These are phyloP conservation scores for Edolisoma coerulescens DNA, from an alignment of 2,113 vertebrate genomes.

Conservation along the genomic window DNA sequence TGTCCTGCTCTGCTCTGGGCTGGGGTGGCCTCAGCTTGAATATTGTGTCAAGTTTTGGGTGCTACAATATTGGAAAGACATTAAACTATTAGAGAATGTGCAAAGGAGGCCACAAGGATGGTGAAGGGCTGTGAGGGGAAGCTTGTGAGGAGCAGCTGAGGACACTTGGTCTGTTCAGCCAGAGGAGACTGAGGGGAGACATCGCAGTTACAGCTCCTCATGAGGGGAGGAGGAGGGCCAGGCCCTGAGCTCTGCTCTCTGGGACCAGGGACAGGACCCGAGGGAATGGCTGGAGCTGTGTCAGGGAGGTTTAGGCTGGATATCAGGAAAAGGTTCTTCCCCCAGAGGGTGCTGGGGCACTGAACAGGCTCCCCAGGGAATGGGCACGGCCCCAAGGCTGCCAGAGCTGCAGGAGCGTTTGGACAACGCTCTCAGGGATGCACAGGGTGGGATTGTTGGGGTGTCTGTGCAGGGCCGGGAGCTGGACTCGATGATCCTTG, in stretches of 20 bases:
- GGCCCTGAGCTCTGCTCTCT: neutral
- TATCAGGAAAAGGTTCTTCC: neutral
- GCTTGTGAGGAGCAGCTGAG: no score
- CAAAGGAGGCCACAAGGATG: no score
- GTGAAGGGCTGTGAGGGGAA: no score
- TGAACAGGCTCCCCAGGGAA: neutral
- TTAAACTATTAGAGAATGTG: accelerated
- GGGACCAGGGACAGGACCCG: neutral
- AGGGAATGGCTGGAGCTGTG: neutral
- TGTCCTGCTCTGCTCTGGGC: neutral
- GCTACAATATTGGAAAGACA: neutral
- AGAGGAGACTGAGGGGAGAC: no score
- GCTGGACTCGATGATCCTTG: neutral
- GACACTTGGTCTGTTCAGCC: no score
- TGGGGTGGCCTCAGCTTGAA: accelerated
- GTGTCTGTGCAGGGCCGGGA: neutral
- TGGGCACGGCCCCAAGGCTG: neutral
- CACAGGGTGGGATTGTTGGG: neutral
- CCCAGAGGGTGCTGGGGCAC: neutral
- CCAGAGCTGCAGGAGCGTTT: neutral
- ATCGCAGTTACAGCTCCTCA: no score
- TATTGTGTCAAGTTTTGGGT: neutral
- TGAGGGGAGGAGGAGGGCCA: no score
- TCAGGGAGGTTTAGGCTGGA: neutral
- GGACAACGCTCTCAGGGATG: neutral